Conservation (phyloP, 2,113 vertebrate genomes). For the Petaurus breviceps region DNA sequence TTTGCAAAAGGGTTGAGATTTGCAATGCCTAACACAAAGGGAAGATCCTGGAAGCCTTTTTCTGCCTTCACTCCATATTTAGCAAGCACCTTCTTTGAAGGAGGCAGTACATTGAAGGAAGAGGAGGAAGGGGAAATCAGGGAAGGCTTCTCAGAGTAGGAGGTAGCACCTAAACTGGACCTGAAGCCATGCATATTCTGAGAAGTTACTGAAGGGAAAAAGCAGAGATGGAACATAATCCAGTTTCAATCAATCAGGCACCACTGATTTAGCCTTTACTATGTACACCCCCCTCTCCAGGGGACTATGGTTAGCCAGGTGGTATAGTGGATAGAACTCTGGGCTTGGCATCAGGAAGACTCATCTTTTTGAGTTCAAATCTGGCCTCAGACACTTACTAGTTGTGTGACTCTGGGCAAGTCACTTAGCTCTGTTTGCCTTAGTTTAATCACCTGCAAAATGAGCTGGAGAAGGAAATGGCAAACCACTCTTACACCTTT, state of each 20-base stretch:
- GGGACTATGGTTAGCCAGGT: not conserved
- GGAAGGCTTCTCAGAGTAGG: not conserved
- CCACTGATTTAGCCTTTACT: not conserved
- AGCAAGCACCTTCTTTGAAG: not conserved
- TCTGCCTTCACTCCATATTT: not conserved
- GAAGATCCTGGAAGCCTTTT: not conserved
- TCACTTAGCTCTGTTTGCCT: not conserved
- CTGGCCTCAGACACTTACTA: not conserved
- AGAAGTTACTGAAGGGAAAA: not conserved
- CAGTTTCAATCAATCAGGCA: not conserved
- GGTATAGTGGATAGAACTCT: not conserved
- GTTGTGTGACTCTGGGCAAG: not conserved
- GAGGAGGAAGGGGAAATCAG: not conserved
- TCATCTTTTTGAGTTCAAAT: not conserved
- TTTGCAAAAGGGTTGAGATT: not conserved
- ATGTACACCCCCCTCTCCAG: too few species aligned
- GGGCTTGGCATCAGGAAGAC: not conserved
- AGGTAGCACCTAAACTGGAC: not conserved
- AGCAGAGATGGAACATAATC: not conserved
- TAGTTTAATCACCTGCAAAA: not conserved
- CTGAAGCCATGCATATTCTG: not conserved
- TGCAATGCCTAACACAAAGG: not conserved
- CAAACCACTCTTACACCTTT: not conserved
- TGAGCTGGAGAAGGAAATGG: not conserved
- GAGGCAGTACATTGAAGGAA: not conserved